These are phyloP conservation scores for Presbytis comata DNA, from an alignment of 2,797 vertebrate genomes.

Conservation along the genomic window DNA sequence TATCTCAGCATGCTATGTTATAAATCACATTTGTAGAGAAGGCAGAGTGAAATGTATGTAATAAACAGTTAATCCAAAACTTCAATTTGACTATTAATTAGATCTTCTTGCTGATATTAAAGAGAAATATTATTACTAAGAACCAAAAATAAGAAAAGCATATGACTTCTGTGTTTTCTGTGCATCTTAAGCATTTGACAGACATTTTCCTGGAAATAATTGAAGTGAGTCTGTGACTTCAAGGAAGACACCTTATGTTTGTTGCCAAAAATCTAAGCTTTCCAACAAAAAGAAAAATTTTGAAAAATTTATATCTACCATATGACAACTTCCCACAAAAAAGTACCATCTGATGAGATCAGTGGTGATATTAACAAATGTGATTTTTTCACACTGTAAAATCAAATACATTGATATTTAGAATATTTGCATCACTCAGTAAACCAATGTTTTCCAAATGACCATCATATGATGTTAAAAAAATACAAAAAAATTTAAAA, in stretches of 20 bases:
- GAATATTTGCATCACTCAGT: neutral
- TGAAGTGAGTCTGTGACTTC: neutral
- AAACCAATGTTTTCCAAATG: neutral
- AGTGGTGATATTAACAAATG: neutral
- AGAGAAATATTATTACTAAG: neutral
- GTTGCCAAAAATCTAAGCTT: neutral
- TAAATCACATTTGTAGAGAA: neutral
- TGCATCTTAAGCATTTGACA: neutral
- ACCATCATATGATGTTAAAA: neutral
- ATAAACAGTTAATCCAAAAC: neutral
- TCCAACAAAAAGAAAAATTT: neutral
- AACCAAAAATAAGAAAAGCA: conserved; percentile 6
- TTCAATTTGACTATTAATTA: neutral
- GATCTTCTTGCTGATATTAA: neutral
- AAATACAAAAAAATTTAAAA: neutral
- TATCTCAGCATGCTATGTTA: neutral
- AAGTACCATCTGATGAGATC: neutral
- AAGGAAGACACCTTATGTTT: neutral
- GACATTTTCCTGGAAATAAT: conserved; percentile 17
- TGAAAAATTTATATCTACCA: neutral
- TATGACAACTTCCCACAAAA: neutral
- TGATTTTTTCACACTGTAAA: neutral
- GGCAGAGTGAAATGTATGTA: neutral
- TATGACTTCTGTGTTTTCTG: neutral
- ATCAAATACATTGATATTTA: neutral